Evolutionary conservation across 2,113 vertebrate genomes (phyloP).

Genomic region (Scopus umbretta): DNA sequence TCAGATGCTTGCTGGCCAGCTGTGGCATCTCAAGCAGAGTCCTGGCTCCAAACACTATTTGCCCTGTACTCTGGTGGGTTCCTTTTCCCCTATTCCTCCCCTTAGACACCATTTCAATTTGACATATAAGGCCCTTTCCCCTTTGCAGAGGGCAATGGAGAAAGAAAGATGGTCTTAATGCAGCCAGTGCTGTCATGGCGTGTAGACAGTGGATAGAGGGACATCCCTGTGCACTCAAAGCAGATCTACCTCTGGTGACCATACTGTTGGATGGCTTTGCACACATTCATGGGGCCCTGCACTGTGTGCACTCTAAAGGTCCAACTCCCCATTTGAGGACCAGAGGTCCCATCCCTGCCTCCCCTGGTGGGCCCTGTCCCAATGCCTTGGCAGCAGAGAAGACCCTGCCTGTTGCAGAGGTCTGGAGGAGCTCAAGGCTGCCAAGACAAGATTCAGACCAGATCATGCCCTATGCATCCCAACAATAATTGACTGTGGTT

Average conservation of each 20-base stretch:
- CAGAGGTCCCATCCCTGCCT: not conserved
- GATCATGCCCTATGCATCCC: not conserved
- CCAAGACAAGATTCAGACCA: not conserved
- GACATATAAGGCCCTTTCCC: not conserved
- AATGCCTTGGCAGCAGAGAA: not conserved
- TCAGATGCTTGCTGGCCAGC: rapidly evolving
- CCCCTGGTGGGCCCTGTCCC: rapidly evolving
- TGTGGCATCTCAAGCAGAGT: rapidly evolving
- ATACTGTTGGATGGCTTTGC: not conserved
- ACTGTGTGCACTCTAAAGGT: rapidly evolving
- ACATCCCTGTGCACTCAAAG: not conserved
- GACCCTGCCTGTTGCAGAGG: not conserved
- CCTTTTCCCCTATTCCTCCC: not conserved
- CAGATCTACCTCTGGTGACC: not conserved
- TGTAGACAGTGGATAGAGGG: not conserved
- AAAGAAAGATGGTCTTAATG: not conserved
- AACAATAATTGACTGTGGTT: not conserved
- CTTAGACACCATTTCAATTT: not conserved
- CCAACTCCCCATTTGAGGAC: not conserved
- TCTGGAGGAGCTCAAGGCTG: not conserved
- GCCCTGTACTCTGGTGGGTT: not conserved
- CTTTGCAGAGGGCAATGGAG: not conserved
- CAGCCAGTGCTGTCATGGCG: not conserved
- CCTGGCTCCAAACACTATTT: not conserved
- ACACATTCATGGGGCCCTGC: rapidly evolving